Conservation (phyloP, 2,797 vertebrate species). For the Pteronotus mesoamericanus region DNA sequence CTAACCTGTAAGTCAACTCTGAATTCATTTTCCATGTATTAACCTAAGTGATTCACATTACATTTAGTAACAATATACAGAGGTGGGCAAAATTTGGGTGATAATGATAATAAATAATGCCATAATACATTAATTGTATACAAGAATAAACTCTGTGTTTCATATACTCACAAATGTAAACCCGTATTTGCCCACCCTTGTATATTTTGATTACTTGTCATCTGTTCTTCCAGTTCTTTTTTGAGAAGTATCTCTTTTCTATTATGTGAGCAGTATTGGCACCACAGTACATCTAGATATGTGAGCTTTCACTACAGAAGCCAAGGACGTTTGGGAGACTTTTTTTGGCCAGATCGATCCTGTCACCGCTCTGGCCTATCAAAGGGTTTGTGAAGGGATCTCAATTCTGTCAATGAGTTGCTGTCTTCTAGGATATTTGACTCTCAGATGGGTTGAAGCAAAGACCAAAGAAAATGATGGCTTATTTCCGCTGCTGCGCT, state of each 20-base stretch:
- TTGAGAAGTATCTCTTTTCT: background rate
- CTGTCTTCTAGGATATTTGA: background rate
- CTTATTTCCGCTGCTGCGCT: background rate
- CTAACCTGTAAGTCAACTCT: background rate
- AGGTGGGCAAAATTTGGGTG: background rate
- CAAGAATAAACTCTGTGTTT: background rate
- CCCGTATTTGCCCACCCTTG: background rate
- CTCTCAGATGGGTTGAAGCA: background rate
- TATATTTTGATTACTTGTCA: background rate
- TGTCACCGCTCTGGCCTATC: background rate
- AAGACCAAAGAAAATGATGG: background rate
- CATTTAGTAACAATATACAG: background rate
- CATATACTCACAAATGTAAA: background rate
- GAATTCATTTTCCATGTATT: background rate
- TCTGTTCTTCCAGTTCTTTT: background rate
- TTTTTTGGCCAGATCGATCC: background rate
- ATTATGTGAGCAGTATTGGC: background rate
- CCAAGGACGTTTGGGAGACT: background rate
- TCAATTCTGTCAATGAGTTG: background rate
- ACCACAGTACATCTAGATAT: background rate
- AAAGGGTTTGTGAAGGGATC: background rate
- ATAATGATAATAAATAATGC: background rate
- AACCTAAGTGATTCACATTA: background rate
- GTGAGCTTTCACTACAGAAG: background rate
- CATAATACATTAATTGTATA: background rate